A percentile compares a stretch with the other conserved stretches of the same genome.
Conservation (phyloP, 2,888 invertebrate species). For the Agrochola lychnidis region DNA sequence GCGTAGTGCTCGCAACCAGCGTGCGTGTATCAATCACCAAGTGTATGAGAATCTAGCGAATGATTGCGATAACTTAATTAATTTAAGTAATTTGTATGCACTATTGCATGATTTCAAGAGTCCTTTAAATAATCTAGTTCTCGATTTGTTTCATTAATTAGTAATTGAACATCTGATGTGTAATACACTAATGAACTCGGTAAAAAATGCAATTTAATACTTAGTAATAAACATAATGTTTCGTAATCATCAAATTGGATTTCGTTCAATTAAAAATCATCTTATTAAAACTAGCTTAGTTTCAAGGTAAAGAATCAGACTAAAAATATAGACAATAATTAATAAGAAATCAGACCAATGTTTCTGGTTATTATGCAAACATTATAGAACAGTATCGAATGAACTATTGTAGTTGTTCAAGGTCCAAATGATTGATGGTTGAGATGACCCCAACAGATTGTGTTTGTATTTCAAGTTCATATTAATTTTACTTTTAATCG, state of each 20-base stretch:
- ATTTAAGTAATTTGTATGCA: constrained; percentile 34
- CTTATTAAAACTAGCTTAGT: constrained; percentile 37
- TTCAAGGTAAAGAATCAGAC: constrained; percentile 40
- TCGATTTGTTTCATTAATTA: constrained; percentile 25
- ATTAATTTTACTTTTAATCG: constrained; percentile 78
- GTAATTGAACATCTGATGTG: constrained; percentile 11
- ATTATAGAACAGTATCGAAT: constrained; percentile 64
- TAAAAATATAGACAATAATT: constrained; percentile 63
- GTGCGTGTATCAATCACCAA: too few relatives aligned
- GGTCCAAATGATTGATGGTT: constrained; percentile 82
- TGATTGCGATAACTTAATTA: constrained; percentile 34
- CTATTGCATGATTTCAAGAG: constrained; percentile 15
- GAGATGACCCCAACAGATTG: constrained; percentile 82
- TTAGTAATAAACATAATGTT: constrained; percentile 11
- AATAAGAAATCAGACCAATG: constrained; percentile 66
- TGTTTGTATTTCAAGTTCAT: constrained; percentile 81
- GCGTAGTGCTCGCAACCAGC: too few relatives aligned
- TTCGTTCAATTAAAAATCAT: constrained; percentile 35
- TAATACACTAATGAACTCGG: constrained; percentile 22
- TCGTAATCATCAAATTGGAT: constrained; percentile 31
- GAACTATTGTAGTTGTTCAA: constrained; percentile 71
- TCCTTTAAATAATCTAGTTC: constrained; percentile 23
- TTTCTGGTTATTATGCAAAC: constrained; percentile 65
- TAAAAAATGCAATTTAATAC: constrained; percentile 23
- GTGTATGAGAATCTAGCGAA: not conserved